These are phyloP conservation scores for Lutjanus campechanus DNA, from an alignment of 2,797 vertebrate genomes.

Conservation along the genomic window DNA sequence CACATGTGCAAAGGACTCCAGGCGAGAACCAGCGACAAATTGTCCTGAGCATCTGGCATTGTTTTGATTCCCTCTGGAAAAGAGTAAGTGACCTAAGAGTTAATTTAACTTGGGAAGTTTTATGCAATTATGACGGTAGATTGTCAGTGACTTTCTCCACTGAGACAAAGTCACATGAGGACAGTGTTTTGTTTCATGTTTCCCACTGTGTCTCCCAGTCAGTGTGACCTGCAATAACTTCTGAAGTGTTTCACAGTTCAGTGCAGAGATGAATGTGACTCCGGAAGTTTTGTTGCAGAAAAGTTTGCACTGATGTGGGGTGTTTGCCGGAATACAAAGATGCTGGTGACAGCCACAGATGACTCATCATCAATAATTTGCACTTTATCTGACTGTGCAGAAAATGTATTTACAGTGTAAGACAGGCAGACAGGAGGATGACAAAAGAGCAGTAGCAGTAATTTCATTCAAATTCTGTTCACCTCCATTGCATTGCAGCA, in stretches of 20 bases:
- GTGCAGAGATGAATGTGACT: neutral
- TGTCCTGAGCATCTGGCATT: conserved; percentile 35
- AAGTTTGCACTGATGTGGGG: conserved; percentile 37
- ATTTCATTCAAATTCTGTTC: conserved; percentile 57
- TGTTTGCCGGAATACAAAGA: conserved; percentile 35
- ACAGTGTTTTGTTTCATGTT: neutral
- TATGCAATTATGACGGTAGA: conserved; percentile 8
- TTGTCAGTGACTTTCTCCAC: neutral
- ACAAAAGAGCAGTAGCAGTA: conserved; percentile 47
- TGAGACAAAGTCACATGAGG: neutral
- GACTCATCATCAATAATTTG: conserved; percentile 66
- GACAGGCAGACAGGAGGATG: conserved; percentile 42
- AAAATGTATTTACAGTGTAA: conserved; percentile 44
- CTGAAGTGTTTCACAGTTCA: neutral
- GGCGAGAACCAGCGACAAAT: conserved; percentile 12
- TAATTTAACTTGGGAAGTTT: conserved; percentile 25
- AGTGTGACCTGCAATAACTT: conserved; percentile 15
- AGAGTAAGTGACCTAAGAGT: conserved; percentile 36
- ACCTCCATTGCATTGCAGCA: conserved; percentile 18
- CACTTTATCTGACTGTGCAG: conserved; percentile 58
- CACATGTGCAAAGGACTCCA: conserved; percentile 15
- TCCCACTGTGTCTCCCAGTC: neutral
- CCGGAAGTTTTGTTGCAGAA: conserved; percentile 24
- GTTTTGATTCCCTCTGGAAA: conserved; percentile 20
- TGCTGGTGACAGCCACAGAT: conserved; percentile 34